Percentiles rank a stretch among this genome's conserved stretches.
Evolutionary conservation across 2,113 vertebrate genomes (phyloP).

Genomic region (Fulmarus glacialis): DNA sequence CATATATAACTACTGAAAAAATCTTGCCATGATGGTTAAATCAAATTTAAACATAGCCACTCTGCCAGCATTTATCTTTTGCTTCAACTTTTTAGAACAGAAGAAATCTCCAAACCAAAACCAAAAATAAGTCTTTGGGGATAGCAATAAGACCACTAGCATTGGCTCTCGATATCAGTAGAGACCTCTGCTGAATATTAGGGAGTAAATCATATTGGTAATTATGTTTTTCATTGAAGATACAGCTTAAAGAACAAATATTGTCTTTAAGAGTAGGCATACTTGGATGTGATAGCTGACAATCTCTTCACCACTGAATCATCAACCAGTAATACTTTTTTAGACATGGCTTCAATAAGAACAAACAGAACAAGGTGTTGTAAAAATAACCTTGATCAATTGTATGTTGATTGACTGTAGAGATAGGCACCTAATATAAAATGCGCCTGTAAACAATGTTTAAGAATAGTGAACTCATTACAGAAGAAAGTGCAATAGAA

Average conservation of each 20-base stretch:
- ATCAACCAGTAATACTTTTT: not conserved
- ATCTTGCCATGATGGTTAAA: not conserved
- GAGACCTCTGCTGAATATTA: not conserved
- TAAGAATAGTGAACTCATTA: not conserved
- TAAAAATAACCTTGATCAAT: not conserved
- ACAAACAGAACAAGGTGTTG: not conserved
- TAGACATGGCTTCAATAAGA: not conserved
- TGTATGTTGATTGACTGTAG: not conserved
- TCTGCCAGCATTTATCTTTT: not conserved
- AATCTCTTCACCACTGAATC: not conserved
- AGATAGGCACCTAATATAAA: not conserved
- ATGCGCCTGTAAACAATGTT: not conserved
- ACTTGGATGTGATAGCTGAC: not conserved
- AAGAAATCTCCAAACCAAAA: not conserved
- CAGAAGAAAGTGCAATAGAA: not conserved
- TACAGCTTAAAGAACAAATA: not conserved
- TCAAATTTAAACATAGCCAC: not conserved
- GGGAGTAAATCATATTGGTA: not conserved
- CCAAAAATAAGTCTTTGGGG: not conserved
- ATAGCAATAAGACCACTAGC: not conserved
- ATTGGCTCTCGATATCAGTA: not conserved
- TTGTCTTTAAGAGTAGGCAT: not conserved
- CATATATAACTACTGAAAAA: not conserved
- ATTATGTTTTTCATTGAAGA: not conserved
- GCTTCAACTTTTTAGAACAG: not conserved